Evolutionary conservation across 1,140 invertebrate genomes (phyloP), one percentile per base, ranked within the genome.

Genomic region (Nautilus pompilius): DNA sequence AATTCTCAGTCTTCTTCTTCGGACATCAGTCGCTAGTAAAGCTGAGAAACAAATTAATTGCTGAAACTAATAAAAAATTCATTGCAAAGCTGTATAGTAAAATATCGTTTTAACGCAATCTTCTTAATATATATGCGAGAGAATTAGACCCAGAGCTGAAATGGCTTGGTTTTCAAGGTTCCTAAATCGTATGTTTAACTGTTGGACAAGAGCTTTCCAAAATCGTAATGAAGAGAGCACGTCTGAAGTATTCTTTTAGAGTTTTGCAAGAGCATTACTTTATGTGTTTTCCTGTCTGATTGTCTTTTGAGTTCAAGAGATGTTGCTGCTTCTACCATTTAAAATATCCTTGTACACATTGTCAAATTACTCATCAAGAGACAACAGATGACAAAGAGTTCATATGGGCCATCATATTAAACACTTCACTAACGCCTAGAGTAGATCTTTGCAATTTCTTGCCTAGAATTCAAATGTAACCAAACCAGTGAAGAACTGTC

Each of bases 391-490:
- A 15, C 3, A 34, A 6, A n/a, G 29, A 28, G 51, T 60, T 64
- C 5, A 66, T 49, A 22, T n/a, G 22, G 6, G 30, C 48, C 5
- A 69, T 36, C 60, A 66, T 66, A 13, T 51, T 24, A 53, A 63
- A 67, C n/a, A 41, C 68, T 41, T 62, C 30, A 32, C 63, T 17
- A 3, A 69, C 22, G 28, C 63, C 64, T 32, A 66, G n/a, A 17
- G 56, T 10, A 17, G 60, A 20, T n/a, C 67, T 64, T 54, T 69
- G 63, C 13, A 69, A 49, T 58, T 63, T 62, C 6, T 28, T 62
- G 51, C 66, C 58, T 1, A 66, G 13, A 22, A 33, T 46, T 13
- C n/a, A 49, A 3, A 48, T 24, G 49, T 61, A 67, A 13, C 61
- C 65, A 22, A 63, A 67, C 17, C 55, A 51, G 57, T 59, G 26